A percentile compares a stretch with the other conserved stretches of the same genome.
phyloP scores from a whole-genome alignment of 2,797 vertebrate species.

The Phyllotis vaccarum region DNA sequence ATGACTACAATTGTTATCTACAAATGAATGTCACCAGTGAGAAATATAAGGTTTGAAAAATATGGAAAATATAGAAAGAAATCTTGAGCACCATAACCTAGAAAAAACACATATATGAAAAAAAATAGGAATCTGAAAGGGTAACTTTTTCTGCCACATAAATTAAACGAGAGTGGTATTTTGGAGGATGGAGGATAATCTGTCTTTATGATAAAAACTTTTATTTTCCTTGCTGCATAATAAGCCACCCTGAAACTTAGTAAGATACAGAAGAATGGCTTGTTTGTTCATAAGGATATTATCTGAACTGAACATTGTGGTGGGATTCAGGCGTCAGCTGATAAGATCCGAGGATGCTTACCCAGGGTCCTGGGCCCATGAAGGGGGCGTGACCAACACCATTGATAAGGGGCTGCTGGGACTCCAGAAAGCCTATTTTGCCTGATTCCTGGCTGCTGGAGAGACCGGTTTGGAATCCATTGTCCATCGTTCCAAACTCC shows the following conservation, averaged over 20 bases:
- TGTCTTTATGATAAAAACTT: not conserved
- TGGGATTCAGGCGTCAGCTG: no score
- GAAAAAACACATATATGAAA: not conserved
- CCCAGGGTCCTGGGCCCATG: no score
- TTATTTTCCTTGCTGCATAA: not conserved
- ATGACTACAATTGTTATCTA: not conserved
- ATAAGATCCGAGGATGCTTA: no score
- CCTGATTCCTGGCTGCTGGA: no score
- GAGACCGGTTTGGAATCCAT: no score
- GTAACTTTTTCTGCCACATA: not conserved
- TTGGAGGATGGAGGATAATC: not conserved
- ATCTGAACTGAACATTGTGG: not conserved
- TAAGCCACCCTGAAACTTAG: not conserved
- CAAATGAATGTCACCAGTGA: not conserved
- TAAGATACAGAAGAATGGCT: not conserved
- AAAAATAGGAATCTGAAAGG: not conserved
- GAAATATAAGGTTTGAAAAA: not conserved
- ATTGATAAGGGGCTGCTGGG: no score
- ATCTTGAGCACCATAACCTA: not conserved
- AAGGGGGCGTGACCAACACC: no score
- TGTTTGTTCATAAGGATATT: not conserved
- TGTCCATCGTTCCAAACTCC: no score
- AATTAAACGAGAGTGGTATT: not conserved
- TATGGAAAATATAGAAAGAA: not conserved
- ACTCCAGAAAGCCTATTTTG: no score